Conservation (phyloP, 2,888 invertebrate genomes). For the Mystacides longicornis region DNA sequence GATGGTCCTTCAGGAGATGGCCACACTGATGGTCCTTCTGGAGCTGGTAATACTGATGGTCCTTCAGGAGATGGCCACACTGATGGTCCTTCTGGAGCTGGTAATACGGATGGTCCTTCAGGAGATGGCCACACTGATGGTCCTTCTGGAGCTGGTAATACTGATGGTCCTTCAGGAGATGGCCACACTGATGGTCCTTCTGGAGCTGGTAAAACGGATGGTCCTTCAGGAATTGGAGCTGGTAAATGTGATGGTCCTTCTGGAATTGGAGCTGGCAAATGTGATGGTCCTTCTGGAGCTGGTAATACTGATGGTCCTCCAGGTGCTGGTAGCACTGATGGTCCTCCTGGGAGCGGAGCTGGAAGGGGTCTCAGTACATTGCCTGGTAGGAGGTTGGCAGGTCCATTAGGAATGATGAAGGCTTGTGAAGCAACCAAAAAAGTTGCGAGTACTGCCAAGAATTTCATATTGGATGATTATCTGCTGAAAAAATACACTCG, state of each 20-base stretch:
- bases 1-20: neutral
- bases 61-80: neutral
- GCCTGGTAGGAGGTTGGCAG: neutral
- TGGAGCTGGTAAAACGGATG: neutral
- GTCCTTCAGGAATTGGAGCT: constrained; percentile 6
- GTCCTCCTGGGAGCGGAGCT: neutral
- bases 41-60: neutral
- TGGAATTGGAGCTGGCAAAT: neutral
- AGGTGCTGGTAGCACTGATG: neutral
- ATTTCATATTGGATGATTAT: neutral
- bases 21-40: neutral
- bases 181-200: neutral
- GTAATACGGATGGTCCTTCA: constrained; percentile 3
- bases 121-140: neutral
- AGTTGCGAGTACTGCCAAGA: neutral
- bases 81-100: neutral
- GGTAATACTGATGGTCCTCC: neutral
- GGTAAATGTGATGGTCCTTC: neutral
- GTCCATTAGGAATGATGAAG: neutral
- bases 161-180: neutral
- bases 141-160: neutral
- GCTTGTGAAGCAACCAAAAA: neutral
- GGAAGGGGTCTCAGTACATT: too few relatives aligned
- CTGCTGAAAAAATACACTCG: too few relatives aligned
- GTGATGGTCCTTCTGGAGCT: neutral